Base-by-base conservation (phyloP, 2,888 invertebrate species). In the Tromatobia lineatoria region DNA sequence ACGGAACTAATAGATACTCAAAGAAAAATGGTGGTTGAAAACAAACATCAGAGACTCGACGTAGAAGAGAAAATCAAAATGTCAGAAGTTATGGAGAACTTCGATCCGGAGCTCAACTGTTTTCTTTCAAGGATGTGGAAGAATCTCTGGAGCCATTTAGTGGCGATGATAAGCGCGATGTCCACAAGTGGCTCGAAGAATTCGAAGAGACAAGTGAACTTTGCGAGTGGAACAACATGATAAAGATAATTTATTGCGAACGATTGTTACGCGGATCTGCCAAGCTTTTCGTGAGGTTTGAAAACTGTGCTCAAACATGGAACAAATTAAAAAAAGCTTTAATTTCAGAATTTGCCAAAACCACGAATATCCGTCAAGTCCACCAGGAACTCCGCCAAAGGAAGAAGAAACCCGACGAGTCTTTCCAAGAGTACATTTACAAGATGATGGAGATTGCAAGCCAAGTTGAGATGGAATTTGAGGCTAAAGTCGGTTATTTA, bases 181-280 rank as follows among this genome's bases (percentile, higher is more conserved):
- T 85, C 10, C 20, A 61, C 11, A 80, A 81, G 34, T 88, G 86
- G 87, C 34, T 87, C 11, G 25, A 73, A 11, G 75, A 86, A 4
- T 87, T 88, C 42, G 87, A 88, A 66, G 85, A 83, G 18, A 77
- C 74, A 38, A 77, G 74, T 29, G 64, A 38, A 4, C 66, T 88
- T 10, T 70, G 85, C 6, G 15, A 52, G 1, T 88, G 85, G 86
- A 64, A 73, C 11, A 71, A 85, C 3, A 15, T 86, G 1, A 86
- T 87, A 54, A 84, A 69, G 29, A 11, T 86, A 3, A 79, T 86
- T 1, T 88, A 86, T 18, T 85, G 79, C 1, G 85, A 85, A 47
- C 52, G 84, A 0, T 75, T 88, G 81, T 20, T 87, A 10, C 67
- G 73, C 11, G 85, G 86, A 0, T 87, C 87, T 0, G 87, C 87